Evolutionary conservation across 2,113 vertebrate genomes (phyloP).

Genomic region (Prinia subflava): DNA sequence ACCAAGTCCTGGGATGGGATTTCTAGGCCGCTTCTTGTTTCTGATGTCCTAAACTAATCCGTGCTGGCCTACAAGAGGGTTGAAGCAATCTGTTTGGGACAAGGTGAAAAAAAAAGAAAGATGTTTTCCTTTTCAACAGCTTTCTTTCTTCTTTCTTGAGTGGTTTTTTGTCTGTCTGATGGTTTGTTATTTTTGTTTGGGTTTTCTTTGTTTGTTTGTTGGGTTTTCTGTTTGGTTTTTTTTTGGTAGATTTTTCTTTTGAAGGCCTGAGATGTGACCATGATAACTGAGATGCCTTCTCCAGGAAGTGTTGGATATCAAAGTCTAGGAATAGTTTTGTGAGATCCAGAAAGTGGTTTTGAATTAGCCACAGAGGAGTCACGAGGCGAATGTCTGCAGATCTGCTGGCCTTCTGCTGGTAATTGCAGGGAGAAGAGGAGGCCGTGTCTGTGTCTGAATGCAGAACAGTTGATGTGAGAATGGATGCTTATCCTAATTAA

Average conservation of each 20-base stretch:
- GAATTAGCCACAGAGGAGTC: not conserved
- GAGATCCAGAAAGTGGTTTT: not conserved
- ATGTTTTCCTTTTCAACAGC: not conserved
- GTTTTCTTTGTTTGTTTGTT: too few species aligned
- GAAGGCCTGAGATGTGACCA: not conserved
- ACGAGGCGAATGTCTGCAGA: not conserved
- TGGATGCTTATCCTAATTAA: slow-evolving; percentile 35
- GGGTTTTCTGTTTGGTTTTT: too few species aligned
- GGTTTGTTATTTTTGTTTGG: too few species aligned
- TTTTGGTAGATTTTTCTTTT: not conserved
- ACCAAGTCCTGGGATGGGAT: not conserved
- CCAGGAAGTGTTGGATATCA: not conserved
- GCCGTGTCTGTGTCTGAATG: not conserved
- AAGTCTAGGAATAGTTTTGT: not conserved
- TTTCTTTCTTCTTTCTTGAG: not conserved
- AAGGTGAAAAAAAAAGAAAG: not conserved
- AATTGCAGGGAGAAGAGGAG: not conserved
- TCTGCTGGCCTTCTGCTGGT: not conserved
- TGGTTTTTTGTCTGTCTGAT: fast-evolving
- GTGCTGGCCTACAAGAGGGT: not conserved
- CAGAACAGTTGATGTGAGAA: slow-evolving; percentile 30
- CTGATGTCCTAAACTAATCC: not conserved
- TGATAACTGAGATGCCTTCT: not conserved
- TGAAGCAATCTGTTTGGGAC: not conserved
- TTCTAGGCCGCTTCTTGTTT: not conserved